Evolutionary conservation across 2,797 vertebrate genomes (phyloP).

Genomic region (Onychomys leucogaster): DNA sequence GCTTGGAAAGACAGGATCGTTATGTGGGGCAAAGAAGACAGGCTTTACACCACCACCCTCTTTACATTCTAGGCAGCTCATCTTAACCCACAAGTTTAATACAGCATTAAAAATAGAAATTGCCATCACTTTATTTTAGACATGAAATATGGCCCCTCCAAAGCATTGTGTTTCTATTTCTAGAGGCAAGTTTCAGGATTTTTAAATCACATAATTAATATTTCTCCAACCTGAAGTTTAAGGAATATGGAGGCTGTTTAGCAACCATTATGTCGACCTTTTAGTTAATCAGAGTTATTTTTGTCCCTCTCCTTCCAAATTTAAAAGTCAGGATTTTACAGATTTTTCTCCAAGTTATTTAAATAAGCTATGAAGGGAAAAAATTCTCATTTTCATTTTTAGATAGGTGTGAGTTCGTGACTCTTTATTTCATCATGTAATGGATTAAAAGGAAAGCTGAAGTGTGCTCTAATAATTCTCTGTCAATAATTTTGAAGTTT

Average conservation of each 20-base stretch:
- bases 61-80: not conserved
- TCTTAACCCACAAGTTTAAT: conserved; percentile 9
- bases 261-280: not conserved
- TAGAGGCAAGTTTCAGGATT: conserved; percentile 23
- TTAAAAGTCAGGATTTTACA: conserved; percentile 79
- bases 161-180: conserved; percentile 26
- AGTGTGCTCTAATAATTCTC: conserved; percentile 70
- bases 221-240: not conserved
- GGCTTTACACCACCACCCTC: not conserved
- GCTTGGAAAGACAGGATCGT: conserved; percentile 36
- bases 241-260: not conserved
- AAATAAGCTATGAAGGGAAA: conserved; percentile 73
- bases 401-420: conserved; percentile 76
- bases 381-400: conserved; percentile 75
- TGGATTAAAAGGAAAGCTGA: conserved; percentile 80
- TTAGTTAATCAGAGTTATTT: conserved; percentile 57
- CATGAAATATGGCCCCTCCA: conserved; percentile 1
- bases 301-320: conserved; percentile 64
- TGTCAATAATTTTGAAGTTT: conserved; percentile 64
- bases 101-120: conserved; percentile 52
- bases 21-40: conserved; percentile 15
- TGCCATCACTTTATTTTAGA: conserved; percentile 26
- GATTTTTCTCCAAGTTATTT: conserved; percentile 78
- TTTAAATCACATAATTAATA: conserved; percentile 40
- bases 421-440: conserved; percentile 74